Conservation (phyloP, 1,140 invertebrate species). For the Aphelenchoides avenae region DNA sequence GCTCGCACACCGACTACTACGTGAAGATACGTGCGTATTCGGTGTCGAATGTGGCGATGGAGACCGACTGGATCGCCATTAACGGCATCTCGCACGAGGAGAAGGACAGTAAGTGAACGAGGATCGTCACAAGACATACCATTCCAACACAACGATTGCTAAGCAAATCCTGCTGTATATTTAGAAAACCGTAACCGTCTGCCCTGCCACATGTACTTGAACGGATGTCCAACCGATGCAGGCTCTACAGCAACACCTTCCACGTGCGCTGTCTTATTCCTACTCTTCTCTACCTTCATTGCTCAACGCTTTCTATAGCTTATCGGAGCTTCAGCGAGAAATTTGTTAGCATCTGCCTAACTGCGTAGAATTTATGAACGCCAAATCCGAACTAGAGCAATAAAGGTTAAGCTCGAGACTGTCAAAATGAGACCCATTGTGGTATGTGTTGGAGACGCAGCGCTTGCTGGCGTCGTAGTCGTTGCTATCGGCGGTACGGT, state of each 20-base stretch:
- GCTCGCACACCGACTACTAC: constrained; percentile 45
- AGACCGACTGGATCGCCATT: constrained; percentile 53
- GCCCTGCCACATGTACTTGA: constrained; percentile 57
- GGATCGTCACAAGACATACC: neutral
- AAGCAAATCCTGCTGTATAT: neutral
- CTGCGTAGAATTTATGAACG: too few relatives aligned
- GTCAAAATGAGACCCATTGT: too few relatives aligned
- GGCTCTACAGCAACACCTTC: neutral
- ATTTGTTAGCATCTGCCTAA: too few relatives aligned
- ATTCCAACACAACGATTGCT: constrained; percentile 1
- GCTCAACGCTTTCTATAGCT: too few relatives aligned
- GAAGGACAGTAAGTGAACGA: constrained; percentile 29
- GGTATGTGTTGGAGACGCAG: too few relatives aligned
- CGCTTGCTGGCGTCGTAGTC: too few relatives aligned
- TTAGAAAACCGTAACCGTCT: constrained; percentile 41
- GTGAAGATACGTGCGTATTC: constrained; percentile 54
- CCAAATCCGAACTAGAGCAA: too few relatives aligned
- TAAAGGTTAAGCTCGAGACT: too few relatives aligned
- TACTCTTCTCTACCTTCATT: too few relatives aligned
- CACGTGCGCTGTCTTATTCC: too few relatives aligned
- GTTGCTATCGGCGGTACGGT: too few relatives aligned
- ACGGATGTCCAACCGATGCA: constrained; percentile 37
- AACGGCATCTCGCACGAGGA: constrained; percentile 33
- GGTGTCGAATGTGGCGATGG: constrained; percentile 51
- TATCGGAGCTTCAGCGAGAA: too few relatives aligned